Conservation (phyloP, 2,888 invertebrate species). For the Sesamia inferens region DNA sequence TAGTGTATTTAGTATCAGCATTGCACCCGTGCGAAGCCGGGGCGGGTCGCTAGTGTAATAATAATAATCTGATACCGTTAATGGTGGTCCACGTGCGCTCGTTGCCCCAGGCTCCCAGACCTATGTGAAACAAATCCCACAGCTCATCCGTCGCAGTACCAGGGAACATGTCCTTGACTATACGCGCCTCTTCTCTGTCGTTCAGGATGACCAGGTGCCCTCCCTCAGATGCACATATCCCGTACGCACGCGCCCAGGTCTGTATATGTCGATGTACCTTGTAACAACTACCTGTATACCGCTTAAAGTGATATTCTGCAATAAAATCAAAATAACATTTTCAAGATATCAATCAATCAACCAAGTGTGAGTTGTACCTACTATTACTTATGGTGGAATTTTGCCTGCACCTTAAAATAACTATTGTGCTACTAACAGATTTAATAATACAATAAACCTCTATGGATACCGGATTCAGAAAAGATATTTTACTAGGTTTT, state of each 20-base stretch:
- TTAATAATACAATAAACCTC: neutral
- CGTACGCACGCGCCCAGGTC: constrained; percentile 25
- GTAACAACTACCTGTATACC: constrained; percentile 43
- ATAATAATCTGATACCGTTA: constrained; percentile 10
- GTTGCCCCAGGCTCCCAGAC: constrained; percentile 8
- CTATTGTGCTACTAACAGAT: neutral
- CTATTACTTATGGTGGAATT: neutral
- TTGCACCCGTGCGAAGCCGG: no score
- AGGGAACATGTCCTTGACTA: constrained; percentile 26
- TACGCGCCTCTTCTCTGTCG: constrained; percentile 32
- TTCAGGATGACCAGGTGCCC: constrained; percentile 40
- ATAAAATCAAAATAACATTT: neutral
- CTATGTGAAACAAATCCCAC: constrained; percentile 23
- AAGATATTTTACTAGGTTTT: neutral
- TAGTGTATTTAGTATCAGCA: no score
- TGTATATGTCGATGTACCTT: constrained; percentile 11
- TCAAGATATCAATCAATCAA: neutral
- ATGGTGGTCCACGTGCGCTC: constrained; percentile 15
- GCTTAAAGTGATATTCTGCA: constrained; percentile 31
- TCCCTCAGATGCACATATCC: constrained; percentile 33
- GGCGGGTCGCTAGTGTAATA: no score
- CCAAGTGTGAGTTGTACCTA: neutral
- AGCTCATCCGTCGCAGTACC: neutral
- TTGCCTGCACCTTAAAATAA: neutral
- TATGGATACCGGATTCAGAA: neutral